Evolutionary conservation across 2,888 invertebrate species (phyloP).

Genomic region (Monopis laevigella): DNA sequence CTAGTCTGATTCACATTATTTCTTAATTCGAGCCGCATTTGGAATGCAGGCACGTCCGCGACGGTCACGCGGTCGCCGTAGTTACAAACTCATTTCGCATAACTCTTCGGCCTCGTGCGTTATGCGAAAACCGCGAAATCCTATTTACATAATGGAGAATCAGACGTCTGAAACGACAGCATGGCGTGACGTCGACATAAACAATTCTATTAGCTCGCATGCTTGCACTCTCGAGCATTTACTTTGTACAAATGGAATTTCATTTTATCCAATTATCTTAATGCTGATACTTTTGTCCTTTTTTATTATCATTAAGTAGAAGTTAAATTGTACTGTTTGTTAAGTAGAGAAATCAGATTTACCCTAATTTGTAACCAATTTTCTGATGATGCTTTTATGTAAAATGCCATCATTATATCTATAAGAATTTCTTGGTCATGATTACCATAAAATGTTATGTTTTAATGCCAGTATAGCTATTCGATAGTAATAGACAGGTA

Average conservation of each 20-base stretch:
- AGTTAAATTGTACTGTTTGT: too few species aligned
- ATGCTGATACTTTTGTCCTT: constrained; percentile 8
- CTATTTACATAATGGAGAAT: constrained; percentile 30
- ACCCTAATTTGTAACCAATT: too few species aligned
- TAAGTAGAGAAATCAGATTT: too few species aligned
- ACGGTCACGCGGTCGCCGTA: constrained; percentile 21
- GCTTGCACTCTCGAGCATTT: constrained; percentile 5
- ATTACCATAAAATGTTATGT: too few species aligned
- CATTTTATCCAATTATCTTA: constrained; percentile 10
- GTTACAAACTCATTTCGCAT: constrained; percentile 36
- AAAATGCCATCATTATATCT: too few species aligned
- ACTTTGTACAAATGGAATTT: constrained; percentile 10
- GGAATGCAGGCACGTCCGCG: constrained; percentile 6
- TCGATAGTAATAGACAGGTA: too few species aligned
- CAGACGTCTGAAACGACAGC: constrained; percentile 12
- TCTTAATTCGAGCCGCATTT: constrained; percentile 7
- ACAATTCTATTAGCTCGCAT: constrained; percentile 11
- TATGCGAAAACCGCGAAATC: constrained; percentile 24
- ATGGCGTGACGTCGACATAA: constrained; percentile 24
- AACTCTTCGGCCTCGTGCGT: constrained; percentile 26
- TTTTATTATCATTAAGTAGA: neutral
- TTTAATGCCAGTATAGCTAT: too few species aligned
- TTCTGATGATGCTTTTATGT: too few species aligned
- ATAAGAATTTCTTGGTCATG: too few species aligned
- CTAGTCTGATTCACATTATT: too few species aligned